phyloP scores from a whole-genome alignment of 2,113 vertebrate genomes.

The Syngnathus typhle region DNA sequence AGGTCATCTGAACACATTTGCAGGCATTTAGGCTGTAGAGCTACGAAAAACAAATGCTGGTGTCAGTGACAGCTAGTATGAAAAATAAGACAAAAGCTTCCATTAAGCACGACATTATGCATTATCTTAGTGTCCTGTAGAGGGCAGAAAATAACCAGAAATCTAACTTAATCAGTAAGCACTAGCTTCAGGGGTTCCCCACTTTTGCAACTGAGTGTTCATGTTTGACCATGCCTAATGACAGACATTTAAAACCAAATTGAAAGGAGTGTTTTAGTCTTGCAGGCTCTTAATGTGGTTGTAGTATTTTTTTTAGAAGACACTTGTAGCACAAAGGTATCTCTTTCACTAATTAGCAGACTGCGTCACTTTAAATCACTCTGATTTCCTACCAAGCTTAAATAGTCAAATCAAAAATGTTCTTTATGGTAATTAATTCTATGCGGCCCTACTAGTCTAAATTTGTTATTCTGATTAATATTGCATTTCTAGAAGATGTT shows the following conservation, averaged over 20 bases:
- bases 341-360: not conserved
- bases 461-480: no score
- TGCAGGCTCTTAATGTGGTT: not conserved
- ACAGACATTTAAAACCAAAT: not conserved
- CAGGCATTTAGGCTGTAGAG: not conserved
- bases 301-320: not conserved
- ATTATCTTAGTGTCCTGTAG: slow-evolving; percentile 36
- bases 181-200: not conserved
- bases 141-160: slow-evolving; percentile 43
- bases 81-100: not conserved
- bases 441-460: no score
- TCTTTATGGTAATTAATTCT: no score
- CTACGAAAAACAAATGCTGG: no score
- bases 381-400: slow-evolving; percentile 6
- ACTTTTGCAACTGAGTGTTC: not conserved
- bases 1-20: not conserved
- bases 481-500: no score
- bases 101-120: not conserved
- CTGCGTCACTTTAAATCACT: slow-evolving; percentile 20
- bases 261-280: not conserved
- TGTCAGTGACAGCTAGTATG: no score
- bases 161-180: not conserved
- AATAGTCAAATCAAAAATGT: no score
- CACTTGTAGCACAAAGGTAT: not conserved
- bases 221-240: no score